Percentiles rank a stretch among this genome's conserved stretches.
These are phyloP conservation scores for Muscicapa adusta DNA, from an alignment of 2,113 vertebrate genomes.

Conservation along the genomic window DNA sequence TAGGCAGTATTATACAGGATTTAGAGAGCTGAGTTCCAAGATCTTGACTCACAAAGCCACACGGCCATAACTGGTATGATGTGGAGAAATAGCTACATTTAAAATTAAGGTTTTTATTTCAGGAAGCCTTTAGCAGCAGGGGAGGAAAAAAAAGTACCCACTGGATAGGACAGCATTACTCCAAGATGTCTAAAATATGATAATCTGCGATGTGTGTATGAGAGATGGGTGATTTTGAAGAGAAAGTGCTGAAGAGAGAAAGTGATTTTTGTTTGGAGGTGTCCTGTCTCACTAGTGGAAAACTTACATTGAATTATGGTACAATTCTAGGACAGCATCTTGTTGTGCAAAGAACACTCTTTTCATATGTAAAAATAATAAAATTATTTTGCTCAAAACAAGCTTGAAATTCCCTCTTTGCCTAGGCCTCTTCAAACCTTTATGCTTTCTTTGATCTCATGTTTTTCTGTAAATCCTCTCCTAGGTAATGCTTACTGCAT, in stretches of 20 bases:
- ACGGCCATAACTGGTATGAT: background rate
- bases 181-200: background rate
- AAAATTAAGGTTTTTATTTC: background rate
- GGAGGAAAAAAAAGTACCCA: no score
- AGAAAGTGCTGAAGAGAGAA: background rate
- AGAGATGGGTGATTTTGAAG: background rate
- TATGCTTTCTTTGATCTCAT: background rate
- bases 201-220: background rate
- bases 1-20: background rate
- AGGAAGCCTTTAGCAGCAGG: background rate
- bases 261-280: background rate
- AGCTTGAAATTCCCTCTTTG: background rate
- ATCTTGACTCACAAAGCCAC: background rate
- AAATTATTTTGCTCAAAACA: background rate
- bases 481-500: background rate
- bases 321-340: background rate
- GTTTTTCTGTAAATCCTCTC: background rate
- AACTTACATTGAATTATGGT: background rate
- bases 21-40: background rate
- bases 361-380: background rate
- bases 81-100: background rate
- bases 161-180: background rate
- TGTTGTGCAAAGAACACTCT: background rate
- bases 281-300: background rate
- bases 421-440: background rate